phyloP scores from a whole-genome alignment of 2,888 invertebrate genomes.

The Cryptops parisi region DNA sequence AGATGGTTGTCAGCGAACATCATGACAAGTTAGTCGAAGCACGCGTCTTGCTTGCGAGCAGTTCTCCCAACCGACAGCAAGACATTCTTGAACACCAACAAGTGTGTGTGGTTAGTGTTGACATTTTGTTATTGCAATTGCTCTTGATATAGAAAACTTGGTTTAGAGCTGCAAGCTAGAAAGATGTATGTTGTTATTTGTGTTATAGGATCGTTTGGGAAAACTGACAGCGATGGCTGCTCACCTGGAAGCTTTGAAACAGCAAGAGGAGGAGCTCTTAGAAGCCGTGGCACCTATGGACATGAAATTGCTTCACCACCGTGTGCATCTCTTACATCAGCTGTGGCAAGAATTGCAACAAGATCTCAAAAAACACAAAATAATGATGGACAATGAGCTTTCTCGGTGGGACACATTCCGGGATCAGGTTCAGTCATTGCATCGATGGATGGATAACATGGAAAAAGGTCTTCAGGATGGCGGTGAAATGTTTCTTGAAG shows the following conservation, averaged over 20 bases:
- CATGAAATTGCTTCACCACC: slow-evolving; percentile 62
- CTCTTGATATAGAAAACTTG: no score
- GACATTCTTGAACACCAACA: slow-evolving; percentile 11
- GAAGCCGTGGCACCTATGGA: slow-evolving; percentile 72
- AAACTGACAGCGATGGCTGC: slow-evolving; percentile 30
- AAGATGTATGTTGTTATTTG: slow-evolving; percentile 5
- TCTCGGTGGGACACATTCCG: slow-evolving; percentile 57
- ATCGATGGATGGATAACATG: slow-evolving; percentile 14
- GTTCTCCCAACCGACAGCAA: slow-evolving; percentile 14
- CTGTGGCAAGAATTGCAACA: slow-evolving; percentile 67
- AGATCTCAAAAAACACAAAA: slow-evolving; percentile 53
- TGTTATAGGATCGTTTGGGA: no score
- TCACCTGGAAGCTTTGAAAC: slow-evolving; percentile 53
- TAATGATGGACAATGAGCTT: slow-evolving; percentile 56
- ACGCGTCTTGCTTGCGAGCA: slow-evolving; percentile 12
- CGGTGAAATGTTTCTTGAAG: slow-evolving; percentile 12
- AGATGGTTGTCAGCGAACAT: slow-evolving; percentile 16
- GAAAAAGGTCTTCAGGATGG: slow-evolving; percentile 4
- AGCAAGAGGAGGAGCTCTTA: slow-evolving; percentile 64
- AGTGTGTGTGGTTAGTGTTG: slow-evolving; percentile 18
- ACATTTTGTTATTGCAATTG: no score
- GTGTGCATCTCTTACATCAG: slow-evolving; percentile 60
- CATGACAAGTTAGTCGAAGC: slow-evolving; percentile 17
- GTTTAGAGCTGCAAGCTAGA: slow-evolving; percentile 5
- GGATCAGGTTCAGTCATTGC: slow-evolving; percentile 13